These are phyloP conservation scores for Dioctria rufipes DNA, from an alignment of 2,888 invertebrate genomes.

Conservation along the genomic window DNA sequence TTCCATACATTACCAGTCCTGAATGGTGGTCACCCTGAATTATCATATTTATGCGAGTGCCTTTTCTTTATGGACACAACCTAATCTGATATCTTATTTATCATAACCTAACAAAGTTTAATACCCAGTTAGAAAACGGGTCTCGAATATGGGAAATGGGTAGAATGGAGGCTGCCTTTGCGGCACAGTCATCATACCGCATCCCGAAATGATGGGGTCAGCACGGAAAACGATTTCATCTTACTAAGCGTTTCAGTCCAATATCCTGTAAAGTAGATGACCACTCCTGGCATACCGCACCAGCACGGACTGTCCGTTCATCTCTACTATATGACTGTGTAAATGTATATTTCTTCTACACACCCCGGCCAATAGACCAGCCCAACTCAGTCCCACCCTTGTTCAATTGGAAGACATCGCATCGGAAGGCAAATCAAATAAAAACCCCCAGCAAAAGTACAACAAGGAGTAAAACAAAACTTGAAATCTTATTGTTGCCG, in stretches of 20 bases:
- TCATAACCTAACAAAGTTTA: constrained; percentile 59
- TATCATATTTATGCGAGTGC: constrained; percentile 59
- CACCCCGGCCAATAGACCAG: not conserved
- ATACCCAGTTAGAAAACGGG: constrained; percentile 51
- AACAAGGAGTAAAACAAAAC: constrained; percentile 56
- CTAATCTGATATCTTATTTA: constrained; percentile 60
- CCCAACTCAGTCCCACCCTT: constrained; percentile 29
- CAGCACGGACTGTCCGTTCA: not conserved
- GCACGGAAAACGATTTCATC: constrained; percentile 58
- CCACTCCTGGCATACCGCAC: constrained; percentile 36
- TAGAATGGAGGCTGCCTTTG: constrained; percentile 26
- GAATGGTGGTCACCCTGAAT: constrained; percentile 56
- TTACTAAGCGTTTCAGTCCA: constrained; percentile 56
- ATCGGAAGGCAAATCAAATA: constrained; percentile 53
- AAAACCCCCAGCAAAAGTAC: constrained; percentile 24
- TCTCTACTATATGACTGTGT: constrained; percentile 26
- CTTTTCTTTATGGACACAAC: constrained; percentile 58
- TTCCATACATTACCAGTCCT: constrained; percentile 37
- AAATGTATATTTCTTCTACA: constrained; percentile 22
- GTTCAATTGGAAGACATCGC: constrained; percentile 53
- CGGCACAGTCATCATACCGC: constrained; percentile 26
- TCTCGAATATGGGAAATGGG: not conserved
- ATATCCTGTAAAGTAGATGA: constrained; percentile 46
- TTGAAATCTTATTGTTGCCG: constrained; percentile 61
- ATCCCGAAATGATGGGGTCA: constrained; percentile 54